These are phyloP conservation scores for Chionoecetes opilio DNA, from an alignment of 1,140 invertebrate genomes.

Conservation along the genomic window DNA sequence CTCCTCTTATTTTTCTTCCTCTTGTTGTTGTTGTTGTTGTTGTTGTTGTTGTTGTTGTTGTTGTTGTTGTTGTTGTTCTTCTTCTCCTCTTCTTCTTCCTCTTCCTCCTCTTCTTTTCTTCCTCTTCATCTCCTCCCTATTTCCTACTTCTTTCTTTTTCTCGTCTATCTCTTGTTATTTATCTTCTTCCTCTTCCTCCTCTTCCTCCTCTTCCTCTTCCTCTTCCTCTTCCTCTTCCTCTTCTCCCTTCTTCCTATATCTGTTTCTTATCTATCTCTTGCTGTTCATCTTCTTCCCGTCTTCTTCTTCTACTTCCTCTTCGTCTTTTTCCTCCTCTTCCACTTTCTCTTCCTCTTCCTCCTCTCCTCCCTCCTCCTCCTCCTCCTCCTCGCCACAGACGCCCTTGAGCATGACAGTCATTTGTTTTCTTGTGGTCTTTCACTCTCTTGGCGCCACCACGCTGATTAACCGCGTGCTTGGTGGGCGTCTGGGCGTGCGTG, in stretches of 20 bases:
- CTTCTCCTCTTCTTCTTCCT: not conserved
- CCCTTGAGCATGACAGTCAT: not conserved
- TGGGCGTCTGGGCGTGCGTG: not conserved
- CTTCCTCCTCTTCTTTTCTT: constrained; percentile 39
- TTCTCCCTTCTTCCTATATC: not conserved
- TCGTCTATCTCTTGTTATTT: too few species aligned
- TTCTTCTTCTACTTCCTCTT: not conserved
- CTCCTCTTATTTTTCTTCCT: too few species aligned
- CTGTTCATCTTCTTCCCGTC: not conserved
- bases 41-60: constrained; percentile 3
- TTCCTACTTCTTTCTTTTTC: too few species aligned
- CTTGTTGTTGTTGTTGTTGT: not conserved
- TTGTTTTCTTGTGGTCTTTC: not conserved
- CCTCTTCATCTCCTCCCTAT: not conserved
- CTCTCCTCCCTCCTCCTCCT: not conserved
- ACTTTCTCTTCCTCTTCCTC: not conserved
- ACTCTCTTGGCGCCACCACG: not conserved
- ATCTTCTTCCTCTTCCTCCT: too few species aligned
- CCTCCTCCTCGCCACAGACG: not conserved
- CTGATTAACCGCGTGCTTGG: not conserved
- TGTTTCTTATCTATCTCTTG: too few species aligned
- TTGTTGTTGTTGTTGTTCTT: not conserved
- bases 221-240: not conserved
- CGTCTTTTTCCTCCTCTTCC: not conserved
- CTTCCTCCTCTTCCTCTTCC: too few species aligned